Conservation (phyloP, 2,888 invertebrate genomes). For the Melinaea marsaeus region DNA sequence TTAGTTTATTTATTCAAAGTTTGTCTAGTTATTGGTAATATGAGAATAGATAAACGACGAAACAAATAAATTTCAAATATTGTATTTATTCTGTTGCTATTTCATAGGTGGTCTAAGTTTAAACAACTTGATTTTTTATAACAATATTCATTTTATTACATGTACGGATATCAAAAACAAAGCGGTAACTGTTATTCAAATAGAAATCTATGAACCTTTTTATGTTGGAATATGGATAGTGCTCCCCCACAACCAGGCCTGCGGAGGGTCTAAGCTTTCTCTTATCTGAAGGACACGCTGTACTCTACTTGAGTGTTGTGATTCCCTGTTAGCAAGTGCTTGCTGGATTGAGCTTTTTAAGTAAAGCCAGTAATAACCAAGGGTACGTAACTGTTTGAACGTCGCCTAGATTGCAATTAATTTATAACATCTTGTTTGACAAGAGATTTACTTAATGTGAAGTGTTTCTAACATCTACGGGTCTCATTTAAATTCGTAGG, state of each 20-base stretch:
- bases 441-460: constrained; percentile 2
- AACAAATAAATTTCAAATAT: too few relatives aligned
- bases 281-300: constrained; percentile 47
- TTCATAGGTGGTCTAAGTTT: too few relatives aligned
- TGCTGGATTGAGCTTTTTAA: constrained; percentile 62
- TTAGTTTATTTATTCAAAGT: too few relatives aligned
- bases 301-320: constrained; percentile 52
- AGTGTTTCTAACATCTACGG: background rate
- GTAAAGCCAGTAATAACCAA: constrained; percentile 54
- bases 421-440: constrained; percentile 25
- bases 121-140: too few relatives aligned
- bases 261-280: constrained; percentile 41
- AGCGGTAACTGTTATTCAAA: constrained; percentile 16
- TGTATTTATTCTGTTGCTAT: too few relatives aligned
- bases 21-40: too few relatives aligned
- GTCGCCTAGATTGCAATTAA: constrained; percentile 25
- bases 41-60: too few relatives aligned
- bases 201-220: constrained; percentile 15
- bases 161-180: constrained; percentile 7
- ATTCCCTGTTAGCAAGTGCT: constrained; percentile 62
- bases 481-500: constrained; percentile 1
- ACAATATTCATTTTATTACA: too few relatives aligned
- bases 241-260: constrained; percentile 47
- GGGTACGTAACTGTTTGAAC: constrained; percentile 30
- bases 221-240: constrained; percentile 36